Evolutionary conservation across 2,113 vertebrate species (phyloP).

Genomic region (Cranoglanis bouderius): DNA sequence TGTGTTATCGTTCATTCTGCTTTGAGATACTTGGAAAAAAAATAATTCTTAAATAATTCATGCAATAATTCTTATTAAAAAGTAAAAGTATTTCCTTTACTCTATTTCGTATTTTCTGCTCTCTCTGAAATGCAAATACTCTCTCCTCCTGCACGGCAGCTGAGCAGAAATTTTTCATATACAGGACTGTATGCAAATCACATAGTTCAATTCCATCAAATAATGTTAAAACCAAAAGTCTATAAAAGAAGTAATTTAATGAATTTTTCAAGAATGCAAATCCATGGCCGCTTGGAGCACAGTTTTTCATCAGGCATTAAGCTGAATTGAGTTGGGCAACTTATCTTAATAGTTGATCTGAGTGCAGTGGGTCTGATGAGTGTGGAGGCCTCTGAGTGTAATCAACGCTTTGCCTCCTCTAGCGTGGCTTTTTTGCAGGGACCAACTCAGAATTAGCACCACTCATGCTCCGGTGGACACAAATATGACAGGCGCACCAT

Average conservation of each 20-base stretch:
- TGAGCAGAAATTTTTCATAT: constrained; percentile 62
- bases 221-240: constrained; percentile 71
- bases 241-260: constrained; percentile 77
- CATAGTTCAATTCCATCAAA: constrained; percentile 65
- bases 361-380: constrained; percentile 68
- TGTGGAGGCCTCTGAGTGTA: constrained; percentile 68
- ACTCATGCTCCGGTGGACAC: constrained; percentile 67
- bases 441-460: constrained; percentile 73
- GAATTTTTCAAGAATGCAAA: constrained; percentile 77
- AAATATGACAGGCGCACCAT: constrained; percentile 71
- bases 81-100: constrained; percentile 20
- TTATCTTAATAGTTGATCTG: constrained; percentile 82
- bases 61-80: background rate
- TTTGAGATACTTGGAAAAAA: too few relatives aligned
- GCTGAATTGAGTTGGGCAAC: constrained; percentile 68
- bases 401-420: constrained; percentile 76
- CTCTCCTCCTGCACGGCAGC: constrained; percentile 11
- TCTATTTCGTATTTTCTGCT: background rate
- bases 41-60: background rate
- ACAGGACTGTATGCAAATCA: constrained; percentile 75
- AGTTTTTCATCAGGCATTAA: constrained; percentile 75
- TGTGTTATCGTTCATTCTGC: background rate
- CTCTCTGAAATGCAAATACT: constrained; percentile 41
- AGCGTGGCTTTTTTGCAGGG: constrained; percentile 72
- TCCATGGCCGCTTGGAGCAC: constrained; percentile 66